phyloP scores from a whole-genome alignment of 2,113 vertebrate genomes.

The Gnathonemus echidnorhynchus region DNA sequence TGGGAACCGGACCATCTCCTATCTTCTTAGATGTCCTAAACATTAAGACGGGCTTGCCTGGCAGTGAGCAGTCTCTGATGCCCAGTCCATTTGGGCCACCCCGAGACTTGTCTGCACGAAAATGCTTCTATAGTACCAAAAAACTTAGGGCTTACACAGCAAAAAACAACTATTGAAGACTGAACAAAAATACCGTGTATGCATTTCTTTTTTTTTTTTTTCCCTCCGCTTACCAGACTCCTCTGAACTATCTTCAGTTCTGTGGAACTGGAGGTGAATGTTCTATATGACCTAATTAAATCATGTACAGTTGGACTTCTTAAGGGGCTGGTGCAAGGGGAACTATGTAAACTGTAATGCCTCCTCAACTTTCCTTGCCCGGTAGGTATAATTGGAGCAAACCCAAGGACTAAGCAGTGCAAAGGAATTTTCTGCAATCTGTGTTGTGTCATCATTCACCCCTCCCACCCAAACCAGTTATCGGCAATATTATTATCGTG shows the following conservation, averaged over 20 bases:
- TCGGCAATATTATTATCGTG: constrained; percentile 9
- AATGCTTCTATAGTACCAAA: neutral
- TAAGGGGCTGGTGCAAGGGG: neutral
- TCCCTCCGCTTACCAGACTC: neutral
- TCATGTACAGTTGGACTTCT: neutral
- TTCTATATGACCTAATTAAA: neutral
- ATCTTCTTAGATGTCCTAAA: neutral
- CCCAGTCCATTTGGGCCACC: neutral
- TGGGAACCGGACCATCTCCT: neutral
- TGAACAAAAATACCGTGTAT: neutral
- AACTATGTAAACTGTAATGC: neutral
- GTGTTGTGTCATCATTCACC: neutral
- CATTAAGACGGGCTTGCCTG: neutral
- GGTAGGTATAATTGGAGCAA: neutral
- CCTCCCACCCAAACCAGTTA: neutral
- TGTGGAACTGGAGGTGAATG: neutral
- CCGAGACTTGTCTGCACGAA: neutral
- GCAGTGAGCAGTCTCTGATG: neutral
- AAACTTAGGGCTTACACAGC: neutral
- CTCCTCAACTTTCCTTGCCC: neutral
- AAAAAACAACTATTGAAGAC: neutral
- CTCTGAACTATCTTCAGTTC: neutral
- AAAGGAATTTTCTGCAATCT: neutral
- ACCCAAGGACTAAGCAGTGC: neutral
- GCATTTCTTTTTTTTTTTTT: neutral